Percentiles rank a stretch among this genome's conserved stretches.
Evolutionary conservation across 2,888 invertebrate genomes (phyloP).

Genomic region (Theretra japonica): DNA sequence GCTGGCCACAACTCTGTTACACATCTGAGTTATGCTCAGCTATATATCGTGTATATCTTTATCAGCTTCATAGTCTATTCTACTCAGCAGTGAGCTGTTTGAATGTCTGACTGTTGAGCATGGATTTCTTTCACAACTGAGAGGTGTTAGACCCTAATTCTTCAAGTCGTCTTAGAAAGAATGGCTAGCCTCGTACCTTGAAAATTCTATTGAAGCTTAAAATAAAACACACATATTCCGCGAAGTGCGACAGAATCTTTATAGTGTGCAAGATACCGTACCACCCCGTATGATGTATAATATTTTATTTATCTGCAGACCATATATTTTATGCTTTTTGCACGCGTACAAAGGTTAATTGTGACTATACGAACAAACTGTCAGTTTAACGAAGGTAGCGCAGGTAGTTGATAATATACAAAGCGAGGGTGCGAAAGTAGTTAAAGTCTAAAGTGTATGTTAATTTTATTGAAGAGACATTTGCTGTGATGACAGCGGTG

Average conservation of each 20-base stretch:
- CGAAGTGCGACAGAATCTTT: too few relatives aligned
- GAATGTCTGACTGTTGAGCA: neutral
- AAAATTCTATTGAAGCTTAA: neutral
- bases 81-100: too few relatives aligned
- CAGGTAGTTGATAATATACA: constrained; percentile 27
- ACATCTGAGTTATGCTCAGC: too few relatives aligned
- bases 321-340: too few relatives aligned
- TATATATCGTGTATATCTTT: too few relatives aligned
- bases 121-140: neutral
- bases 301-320: too few relatives aligned
- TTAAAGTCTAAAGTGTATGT: constrained; percentile 49
- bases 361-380: neutral
- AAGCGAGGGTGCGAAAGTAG: constrained; percentile 26
- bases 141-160: neutral
- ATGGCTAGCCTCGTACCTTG: neutral
- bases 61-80: too few relatives aligned
- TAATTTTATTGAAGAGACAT: constrained; percentile 61
- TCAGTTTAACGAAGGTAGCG: constrained; percentile 37
- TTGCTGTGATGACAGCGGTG: constrained; percentile 43
- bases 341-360: neutral
- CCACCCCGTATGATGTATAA: too few relatives aligned
- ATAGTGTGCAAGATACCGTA: too few relatives aligned
- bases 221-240: neutral
- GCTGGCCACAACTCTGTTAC: too few relatives aligned
- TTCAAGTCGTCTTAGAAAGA: neutral